Conservation (phyloP, 2,888 invertebrate genomes). For the Tuberolachnus salignus region DNA sequence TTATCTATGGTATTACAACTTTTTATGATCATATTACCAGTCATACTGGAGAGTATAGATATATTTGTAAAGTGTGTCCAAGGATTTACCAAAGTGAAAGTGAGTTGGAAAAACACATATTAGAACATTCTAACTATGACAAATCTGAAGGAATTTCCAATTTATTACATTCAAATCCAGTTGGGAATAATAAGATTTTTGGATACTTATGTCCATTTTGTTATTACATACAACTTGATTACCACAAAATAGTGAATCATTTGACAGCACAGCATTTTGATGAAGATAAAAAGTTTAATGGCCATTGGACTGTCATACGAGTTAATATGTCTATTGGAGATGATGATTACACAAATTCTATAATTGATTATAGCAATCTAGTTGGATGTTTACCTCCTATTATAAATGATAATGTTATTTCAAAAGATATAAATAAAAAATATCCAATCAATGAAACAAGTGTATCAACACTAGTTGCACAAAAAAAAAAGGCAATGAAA, state of each 20-base stretch:
- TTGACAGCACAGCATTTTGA: conserved; percentile 13
- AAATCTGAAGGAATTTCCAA: conserved; percentile 7
- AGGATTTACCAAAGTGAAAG: not conserved
- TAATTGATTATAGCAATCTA: conserved; percentile 3
- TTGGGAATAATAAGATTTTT: not conserved
- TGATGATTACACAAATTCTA: not conserved
- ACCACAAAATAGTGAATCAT: conserved; percentile 35
- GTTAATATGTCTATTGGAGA: conserved; percentile 14
- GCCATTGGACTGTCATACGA: conserved; percentile 37
- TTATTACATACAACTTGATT: conserved; percentile 43
- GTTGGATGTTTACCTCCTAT: conserved; percentile 41
- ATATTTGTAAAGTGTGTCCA: conserved; percentile 70
- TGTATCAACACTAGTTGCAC: too few species aligned
- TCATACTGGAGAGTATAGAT: conserved; percentile 81
- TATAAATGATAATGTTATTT: not conserved
- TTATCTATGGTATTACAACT: conserved; percentile 49
- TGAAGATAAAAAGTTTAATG: conserved; percentile 49
- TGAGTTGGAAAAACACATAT: conserved; percentile 31
- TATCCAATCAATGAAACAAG: too few species aligned
- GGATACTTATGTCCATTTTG: conserved; percentile 54
- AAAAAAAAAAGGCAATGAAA: too few species aligned
- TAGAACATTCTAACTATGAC: conserved; percentile 21
- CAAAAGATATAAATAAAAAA: too few species aligned
- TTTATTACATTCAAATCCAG: not conserved
- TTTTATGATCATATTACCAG: conserved; percentile 77